These are phyloP conservation scores for Abrostola triplasia DNA, from an alignment of 2,888 invertebrate genomes.

Conservation along the genomic window DNA sequence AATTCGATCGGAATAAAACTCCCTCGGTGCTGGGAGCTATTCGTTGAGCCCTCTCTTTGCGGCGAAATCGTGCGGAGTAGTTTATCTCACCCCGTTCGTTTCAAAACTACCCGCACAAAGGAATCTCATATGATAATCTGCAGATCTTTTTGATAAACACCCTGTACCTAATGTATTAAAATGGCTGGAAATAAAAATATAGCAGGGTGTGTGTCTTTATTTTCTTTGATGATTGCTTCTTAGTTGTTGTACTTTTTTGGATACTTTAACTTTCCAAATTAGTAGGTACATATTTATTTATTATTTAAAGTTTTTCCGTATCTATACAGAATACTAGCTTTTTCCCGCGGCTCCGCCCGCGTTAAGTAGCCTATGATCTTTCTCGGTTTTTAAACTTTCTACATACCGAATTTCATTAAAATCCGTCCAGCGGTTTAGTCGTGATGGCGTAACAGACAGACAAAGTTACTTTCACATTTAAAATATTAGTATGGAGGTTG, in stretches of 20 bases:
- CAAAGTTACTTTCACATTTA: too few species aligned
- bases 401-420: too few species aligned
- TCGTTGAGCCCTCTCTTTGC: conserved; percentile 85
- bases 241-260: conserved; percentile 8
- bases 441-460: too few species aligned
- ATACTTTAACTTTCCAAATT: too few species aligned
- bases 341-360: too few species aligned
- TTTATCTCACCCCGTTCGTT: conserved; percentile 80
- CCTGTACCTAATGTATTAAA: conserved; percentile 48
- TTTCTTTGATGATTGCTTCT: background rate
- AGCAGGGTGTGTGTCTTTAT: conserved; percentile 15
- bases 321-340: too few species aligned
- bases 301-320: too few species aligned
- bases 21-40: conserved; percentile 67
- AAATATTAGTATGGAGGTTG: too few species aligned
- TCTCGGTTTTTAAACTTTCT: too few species aligned
- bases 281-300: too few species aligned
- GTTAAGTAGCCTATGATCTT: too few species aligned
- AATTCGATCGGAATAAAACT: conserved; percentile 85
- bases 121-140: conserved; percentile 81
- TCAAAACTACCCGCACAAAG: conserved; percentile 73
- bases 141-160: conserved; percentile 68
- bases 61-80: conserved; percentile 82
- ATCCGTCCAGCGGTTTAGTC: too few species aligned
- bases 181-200: conserved; percentile 18